Evolutionary conservation across 2,888 invertebrate genomes (phyloP).

Genomic region (Polyommatus iphigenia): DNA sequence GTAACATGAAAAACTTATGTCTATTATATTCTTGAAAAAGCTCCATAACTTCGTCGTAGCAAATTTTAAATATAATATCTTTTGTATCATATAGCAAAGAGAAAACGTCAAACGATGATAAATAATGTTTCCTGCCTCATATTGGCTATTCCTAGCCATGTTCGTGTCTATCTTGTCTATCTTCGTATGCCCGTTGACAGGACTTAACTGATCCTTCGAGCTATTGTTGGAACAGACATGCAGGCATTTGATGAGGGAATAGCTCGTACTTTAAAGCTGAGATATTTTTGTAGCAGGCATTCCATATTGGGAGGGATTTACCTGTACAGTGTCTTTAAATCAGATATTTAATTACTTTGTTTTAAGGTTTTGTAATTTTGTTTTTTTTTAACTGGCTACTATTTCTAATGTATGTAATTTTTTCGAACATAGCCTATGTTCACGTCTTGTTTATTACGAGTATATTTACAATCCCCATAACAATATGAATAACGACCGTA

Average conservation of each 20-base stretch:
- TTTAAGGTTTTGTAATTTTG: no score
- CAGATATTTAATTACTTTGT: no score
- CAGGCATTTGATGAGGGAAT: constrained; percentile 34
- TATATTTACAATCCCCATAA: not conserved
- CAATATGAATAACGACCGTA: not conserved
- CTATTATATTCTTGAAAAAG: no score
- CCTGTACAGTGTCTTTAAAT: not conserved
- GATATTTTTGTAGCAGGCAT: not conserved
- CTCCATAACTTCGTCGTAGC: not conserved
- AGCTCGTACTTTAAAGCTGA: constrained; percentile 18
- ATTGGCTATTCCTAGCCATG: constrained; percentile 11
- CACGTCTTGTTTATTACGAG: no score
- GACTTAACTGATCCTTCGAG: constrained; percentile 42
- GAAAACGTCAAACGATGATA: not conserved
- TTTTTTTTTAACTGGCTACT: no score
- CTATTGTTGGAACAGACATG: constrained; percentile 38
- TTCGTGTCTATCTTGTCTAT: constrained; percentile 60
- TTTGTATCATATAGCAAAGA: not conserved
- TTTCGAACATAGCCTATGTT: not conserved
- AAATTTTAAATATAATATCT: not conserved
- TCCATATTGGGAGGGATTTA: not conserved
- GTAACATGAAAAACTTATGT: no score
- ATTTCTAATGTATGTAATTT: no score
- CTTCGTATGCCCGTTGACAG: constrained; percentile 63
- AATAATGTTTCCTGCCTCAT: constrained; percentile 13